Conservation (phyloP, 2,888 invertebrate genomes). For the Thelaira solivaga region DNA sequence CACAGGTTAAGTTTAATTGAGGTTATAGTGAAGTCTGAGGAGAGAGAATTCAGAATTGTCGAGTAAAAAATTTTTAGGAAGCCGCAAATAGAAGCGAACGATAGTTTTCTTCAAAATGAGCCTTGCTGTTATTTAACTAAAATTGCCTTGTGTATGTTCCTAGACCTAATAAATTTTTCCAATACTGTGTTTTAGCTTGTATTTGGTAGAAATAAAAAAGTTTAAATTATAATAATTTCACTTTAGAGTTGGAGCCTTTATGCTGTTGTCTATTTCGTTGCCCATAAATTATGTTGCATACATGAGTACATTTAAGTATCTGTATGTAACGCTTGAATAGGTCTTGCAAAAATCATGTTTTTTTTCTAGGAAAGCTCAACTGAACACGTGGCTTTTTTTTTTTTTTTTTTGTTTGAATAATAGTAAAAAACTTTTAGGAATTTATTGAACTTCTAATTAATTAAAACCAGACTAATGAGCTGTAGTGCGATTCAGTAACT, state of each 20-base stretch:
- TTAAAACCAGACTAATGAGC: neutral
- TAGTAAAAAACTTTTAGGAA: neutral
- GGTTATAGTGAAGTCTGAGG: no score
- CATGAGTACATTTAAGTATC: constrained; percentile 1
- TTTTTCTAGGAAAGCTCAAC: neutral
- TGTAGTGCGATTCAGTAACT: no score
- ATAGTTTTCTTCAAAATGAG: no score
- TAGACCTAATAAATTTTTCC: neutral
- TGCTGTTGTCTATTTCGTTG: constrained; percentile 7
- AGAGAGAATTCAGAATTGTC: no score
- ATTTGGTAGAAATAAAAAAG: neutral
- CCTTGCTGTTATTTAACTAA: no score
- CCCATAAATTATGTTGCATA: constrained; percentile 36
- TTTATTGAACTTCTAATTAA: constrained; percentile 11
- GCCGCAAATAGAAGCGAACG: no score
- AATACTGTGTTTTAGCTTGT: neutral
- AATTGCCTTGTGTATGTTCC: neutral
- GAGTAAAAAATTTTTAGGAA: no score
- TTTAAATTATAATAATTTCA: neutral
- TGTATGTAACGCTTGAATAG: no score
- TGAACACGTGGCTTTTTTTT: constrained; percentile 32
- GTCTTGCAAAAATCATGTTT: neutral
- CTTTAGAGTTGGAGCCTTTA: neutral
- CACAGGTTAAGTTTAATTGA: no score
- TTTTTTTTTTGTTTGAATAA: neutral